Base-by-base conservation (phyloP, 1,140 invertebrate species). In the Leptinotarsa lineolata region DNA sequence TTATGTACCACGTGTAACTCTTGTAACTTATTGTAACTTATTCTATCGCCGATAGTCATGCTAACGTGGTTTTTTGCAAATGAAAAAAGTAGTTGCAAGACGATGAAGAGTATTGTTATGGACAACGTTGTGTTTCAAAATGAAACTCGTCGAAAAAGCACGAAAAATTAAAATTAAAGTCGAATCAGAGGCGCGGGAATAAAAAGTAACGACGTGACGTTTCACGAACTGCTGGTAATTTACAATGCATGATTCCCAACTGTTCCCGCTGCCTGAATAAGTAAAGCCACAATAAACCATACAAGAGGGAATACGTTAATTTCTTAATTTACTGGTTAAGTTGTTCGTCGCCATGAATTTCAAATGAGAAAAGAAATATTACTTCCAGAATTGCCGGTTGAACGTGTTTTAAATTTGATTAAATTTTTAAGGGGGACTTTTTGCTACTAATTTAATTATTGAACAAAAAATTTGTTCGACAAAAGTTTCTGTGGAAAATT, bases 301-400 rank as follows among this genome's bases (percentile, higher is more conserved):
- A 73, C 81, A 81, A 81, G 79, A 80, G 80, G 82, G 82, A 82
- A 82, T 83, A 82, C 79, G 81, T 83, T 83, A 83, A 83, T 83
- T 83, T 83, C 82, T 82, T 83, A 83, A 83, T 83, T 83, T 83
- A 83, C 76, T 77, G 74, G 80, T 82, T 83, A 83, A 83, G 80
- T 82, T 83, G 78, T 80, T 82, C 78, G 74, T 69, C 76, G 70
- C 74, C 80, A 82, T 83, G 81, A 82, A 83, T 83, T 78, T 76
- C 67, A 74, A 73, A 83, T 78, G 80, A 82, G 76, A 69, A 76
- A 80, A 81, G 79, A 82, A 81, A 78, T 80, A 81, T 81, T 77
- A 79, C 80, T 78, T 81, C 74, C 76, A 77, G 77, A 81, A 81
- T 81, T 80, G 77, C 75, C 69, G 76, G 72, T 75, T 79, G 72